phyloP scores from a whole-genome alignment of 92 coral and sea anemone species.

The Diadumene lineata region DNA sequence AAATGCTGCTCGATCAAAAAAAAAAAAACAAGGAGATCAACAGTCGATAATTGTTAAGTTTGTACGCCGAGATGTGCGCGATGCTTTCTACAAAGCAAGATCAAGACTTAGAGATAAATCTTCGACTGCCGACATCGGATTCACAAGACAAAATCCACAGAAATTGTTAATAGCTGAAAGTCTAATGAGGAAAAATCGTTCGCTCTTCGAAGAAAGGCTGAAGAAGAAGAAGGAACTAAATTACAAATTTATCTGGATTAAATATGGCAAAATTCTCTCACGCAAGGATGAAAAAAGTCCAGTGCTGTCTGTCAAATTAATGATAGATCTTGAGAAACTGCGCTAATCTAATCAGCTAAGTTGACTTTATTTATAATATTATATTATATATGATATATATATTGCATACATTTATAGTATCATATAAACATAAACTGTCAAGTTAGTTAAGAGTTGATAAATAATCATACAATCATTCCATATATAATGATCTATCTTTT shows the following conservation, averaged over 20 bases:
- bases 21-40: constrained; percentile 23
- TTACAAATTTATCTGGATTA: constrained; percentile 41
- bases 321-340: constrained; percentile 24
- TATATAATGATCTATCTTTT: too few species aligned
- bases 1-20: constrained; percentile 21
- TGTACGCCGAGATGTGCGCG: too few species aligned
- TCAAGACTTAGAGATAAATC: constrained; percentile 34
- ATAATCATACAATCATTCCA: background rate
- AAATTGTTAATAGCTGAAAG: constrained; percentile 50
- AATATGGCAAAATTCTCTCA: constrained; percentile 27
- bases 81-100: constrained; percentile 47
- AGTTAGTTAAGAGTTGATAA: background rate
- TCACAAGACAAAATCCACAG: constrained; percentile 17
- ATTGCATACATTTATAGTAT: background rate
- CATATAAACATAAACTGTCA: background rate
- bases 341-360: background rate
- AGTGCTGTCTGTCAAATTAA: constrained; percentile 5
- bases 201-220: constrained; percentile 30
- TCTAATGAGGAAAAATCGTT: constrained; percentile 45
- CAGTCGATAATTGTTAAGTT: too few species aligned
- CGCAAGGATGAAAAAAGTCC: constrained; percentile 29
- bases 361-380: background rate
- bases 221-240: constrained; percentile 25
- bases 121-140: constrained; percentile 24
- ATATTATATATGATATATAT: too few species aligned